phyloP scores from a whole-genome alignment of 2,888 invertebrate species.

The Cantharis flavilabris region DNA sequence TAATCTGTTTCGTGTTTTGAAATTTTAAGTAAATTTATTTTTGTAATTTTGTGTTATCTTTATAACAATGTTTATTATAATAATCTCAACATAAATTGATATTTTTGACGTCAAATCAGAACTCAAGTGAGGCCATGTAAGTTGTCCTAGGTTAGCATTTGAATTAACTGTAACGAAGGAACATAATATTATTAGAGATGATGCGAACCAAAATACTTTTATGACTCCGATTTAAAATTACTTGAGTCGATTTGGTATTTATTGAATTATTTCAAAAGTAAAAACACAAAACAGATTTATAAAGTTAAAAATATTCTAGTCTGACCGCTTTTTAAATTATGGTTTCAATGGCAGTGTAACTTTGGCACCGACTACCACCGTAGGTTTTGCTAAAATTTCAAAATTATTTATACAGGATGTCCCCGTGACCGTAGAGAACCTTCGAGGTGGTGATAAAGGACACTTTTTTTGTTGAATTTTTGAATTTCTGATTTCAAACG shows the following conservation, averaged over 20 bases:
- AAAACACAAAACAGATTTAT: background rate
- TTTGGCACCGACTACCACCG: constrained; percentile 18
- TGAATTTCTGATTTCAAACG: too few relatives aligned
- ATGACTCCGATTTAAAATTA: background rate
- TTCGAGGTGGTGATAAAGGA: too few relatives aligned
- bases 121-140: constrained; percentile 31
- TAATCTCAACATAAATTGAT: background rate
- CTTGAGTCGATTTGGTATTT: background rate
- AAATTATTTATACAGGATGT: background rate
- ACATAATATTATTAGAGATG: background rate
- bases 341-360: constrained; percentile 25
- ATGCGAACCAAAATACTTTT: background rate
- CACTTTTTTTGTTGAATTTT: too few relatives aligned
- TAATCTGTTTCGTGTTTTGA: background rate
- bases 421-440: too few relatives aligned
- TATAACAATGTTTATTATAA: background rate
- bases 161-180: constrained; percentile 3
- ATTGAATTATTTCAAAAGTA: background rate
- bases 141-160: constrained; percentile 41
- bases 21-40: background rate
- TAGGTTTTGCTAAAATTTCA: background rate
- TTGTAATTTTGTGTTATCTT: background rate
- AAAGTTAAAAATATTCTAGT: constrained; percentile 17
- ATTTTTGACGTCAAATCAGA: constrained; percentile 25
- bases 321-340: constrained; percentile 13